phyloP scores from a whole-genome alignment of 2,888 invertebrate species.

The Diogma glabrata region DNA sequence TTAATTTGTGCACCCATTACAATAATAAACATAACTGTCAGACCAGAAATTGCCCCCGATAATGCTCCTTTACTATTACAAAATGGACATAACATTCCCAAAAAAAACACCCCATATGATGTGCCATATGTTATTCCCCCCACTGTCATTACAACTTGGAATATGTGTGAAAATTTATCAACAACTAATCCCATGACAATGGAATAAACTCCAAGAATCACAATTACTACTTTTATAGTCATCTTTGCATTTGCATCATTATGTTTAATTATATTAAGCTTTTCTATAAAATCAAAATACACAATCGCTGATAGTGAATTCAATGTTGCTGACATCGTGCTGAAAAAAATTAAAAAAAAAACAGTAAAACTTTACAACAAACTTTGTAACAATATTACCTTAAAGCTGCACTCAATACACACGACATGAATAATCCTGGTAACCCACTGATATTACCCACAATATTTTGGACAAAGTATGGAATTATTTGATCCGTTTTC shows the following conservation, averaged over 20 bases:
- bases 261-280: too few species aligned
- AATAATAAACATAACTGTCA: too few species aligned
- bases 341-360: background rate
- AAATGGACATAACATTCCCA: slow-evolving; percentile 47
- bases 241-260: slow-evolving; percentile 33
- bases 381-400: too few species aligned
- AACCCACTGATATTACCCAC: slow-evolving; percentile 5
- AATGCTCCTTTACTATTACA: too few species aligned
- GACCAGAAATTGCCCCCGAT: too few species aligned
- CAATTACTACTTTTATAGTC: slow-evolving; percentile 33
- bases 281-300: too few species aligned
- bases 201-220: slow-evolving; percentile 40
- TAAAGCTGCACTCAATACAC: slow-evolving; percentile 11
- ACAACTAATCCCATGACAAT: slow-evolving; percentile 38
- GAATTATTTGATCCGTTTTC: slow-evolving; percentile 30
- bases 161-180: slow-evolving; percentile 33
- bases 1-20: too few species aligned
- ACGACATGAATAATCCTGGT: slow-evolving; percentile 9
- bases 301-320: background rate
- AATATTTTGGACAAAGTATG: slow-evolving; percentile 9
- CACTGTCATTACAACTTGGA: slow-evolving; percentile 34
- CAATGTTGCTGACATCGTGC: background rate
- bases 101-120: slow-evolving; percentile 48
- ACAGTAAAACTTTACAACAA: too few species aligned
- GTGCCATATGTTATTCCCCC: slow-evolving; percentile 40